Conservation (phyloP, 1,140 invertebrate species). For the Leptinotarsa texana region DNA sequence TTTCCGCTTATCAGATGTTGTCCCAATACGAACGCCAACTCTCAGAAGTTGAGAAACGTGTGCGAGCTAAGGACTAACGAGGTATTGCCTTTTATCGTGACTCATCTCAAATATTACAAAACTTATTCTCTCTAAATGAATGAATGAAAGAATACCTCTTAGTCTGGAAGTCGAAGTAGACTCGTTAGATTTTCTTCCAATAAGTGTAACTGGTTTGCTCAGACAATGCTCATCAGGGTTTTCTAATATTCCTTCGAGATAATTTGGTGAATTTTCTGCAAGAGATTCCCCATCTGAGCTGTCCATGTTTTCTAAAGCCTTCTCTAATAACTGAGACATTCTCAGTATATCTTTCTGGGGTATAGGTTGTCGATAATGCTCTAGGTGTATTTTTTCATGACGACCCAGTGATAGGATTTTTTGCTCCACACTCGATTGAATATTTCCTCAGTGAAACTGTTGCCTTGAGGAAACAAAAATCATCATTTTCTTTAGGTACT, state of each 20-base stretch:
- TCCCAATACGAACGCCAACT: too few species aligned
- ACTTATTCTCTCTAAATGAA: neutral
- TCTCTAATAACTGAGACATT: neutral
- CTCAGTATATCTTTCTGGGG: neutral
- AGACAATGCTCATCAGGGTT: neutral
- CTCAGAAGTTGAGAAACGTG: too few species aligned
- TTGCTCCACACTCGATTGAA: neutral
- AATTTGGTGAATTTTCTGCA: neutral
- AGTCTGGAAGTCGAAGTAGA: neutral
- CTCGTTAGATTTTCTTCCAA: neutral
- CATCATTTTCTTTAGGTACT: neutral
- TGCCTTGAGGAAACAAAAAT: neutral
- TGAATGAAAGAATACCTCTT: too few species aligned
- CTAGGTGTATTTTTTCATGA: constrained; percentile 11
- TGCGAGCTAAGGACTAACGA: too few species aligned
- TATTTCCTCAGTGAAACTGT: neutral
- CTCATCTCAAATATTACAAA: neutral
- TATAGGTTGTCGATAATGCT: too few species aligned
- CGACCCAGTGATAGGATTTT: neutral
- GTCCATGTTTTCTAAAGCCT: constrained; percentile 3
- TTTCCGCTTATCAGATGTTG: too few species aligned
- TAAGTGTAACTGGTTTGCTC: neutral
- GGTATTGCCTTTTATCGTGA: neutral
- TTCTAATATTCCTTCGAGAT: neutral
- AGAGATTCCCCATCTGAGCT: neutral